These are phyloP conservation scores for Catocala sponsa DNA, from an alignment of 2,888 invertebrate genomes.

Conservation along the genomic window DNA sequence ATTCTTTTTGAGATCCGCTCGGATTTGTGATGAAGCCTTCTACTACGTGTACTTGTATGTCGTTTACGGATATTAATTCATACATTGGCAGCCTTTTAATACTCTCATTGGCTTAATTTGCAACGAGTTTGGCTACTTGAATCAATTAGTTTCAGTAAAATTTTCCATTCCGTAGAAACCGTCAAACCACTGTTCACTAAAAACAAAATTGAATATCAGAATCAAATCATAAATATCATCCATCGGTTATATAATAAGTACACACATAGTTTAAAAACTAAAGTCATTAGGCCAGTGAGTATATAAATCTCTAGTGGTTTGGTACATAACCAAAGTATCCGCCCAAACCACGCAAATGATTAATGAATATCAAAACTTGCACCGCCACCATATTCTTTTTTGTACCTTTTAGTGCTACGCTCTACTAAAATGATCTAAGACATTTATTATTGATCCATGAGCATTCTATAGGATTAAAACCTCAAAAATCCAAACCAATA, in stretches of 20 bases:
- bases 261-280: constrained; percentile 31
- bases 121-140: background rate
- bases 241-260: background rate
- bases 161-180: too few species aligned
- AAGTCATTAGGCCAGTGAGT: constrained; percentile 67
- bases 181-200: too few species aligned
- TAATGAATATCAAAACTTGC: constrained; percentile 80
- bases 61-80: constrained; percentile 36
- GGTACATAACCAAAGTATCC: constrained; percentile 63
- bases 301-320: constrained; percentile 55
- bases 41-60: constrained; percentile 38
- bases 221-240: background rate
- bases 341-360: constrained; percentile 78
- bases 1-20: constrained; percentile 77
- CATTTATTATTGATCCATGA: too few species aligned
- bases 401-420: constrained; percentile 44
- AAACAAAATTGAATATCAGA: too few species aligned
- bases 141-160: background rate
- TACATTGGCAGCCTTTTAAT: constrained; percentile 22
- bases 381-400: constrained; percentile 73
- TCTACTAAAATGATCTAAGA: constrained; percentile 11
- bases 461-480: too few species aligned
- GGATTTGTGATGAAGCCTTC: constrained; percentile 65
- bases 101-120: constrained; percentile 2
- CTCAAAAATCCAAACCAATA: too few species aligned